Conservation (phyloP, 92 coral and sea anemone genomes). For the Metridium senile region DNA sequence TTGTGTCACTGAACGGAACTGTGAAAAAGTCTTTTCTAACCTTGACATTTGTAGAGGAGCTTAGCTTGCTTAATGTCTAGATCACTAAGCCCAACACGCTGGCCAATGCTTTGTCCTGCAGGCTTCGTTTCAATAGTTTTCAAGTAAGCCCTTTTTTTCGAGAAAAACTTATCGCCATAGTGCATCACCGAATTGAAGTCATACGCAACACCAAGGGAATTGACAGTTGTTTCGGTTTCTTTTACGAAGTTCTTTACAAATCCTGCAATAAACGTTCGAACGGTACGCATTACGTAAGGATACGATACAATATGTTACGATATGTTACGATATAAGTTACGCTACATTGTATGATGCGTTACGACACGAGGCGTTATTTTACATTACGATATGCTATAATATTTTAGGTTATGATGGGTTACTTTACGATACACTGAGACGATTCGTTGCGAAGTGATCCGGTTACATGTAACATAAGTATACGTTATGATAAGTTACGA, state of each 20-base stretch:
- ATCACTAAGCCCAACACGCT: conserved; percentile 73
- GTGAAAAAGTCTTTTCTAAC: conserved; percentile 38
- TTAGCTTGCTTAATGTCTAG: conserved; percentile 73
- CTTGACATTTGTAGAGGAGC: conserved; percentile 62
- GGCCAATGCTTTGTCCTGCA: conserved; percentile 64
- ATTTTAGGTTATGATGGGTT: too few relatives aligned
- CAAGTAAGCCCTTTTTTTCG: conserved; percentile 18
- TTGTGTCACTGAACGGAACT: too few relatives aligned
- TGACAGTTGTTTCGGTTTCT: conserved; percentile 52
- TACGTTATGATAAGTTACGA: too few relatives aligned
- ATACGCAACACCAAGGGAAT: conserved; percentile 71
- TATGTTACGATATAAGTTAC: too few relatives aligned
- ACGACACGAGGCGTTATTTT: too few relatives aligned
- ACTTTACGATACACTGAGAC: too few relatives aligned
- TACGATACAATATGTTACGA: too few relatives aligned
- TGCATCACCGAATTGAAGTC: conserved; percentile 94
- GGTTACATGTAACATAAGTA: too few relatives aligned
- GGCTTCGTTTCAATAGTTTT: conserved; percentile 54
- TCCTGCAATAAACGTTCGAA: conserved; percentile 52
- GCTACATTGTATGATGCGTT: too few relatives aligned
- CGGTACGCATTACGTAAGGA: too few relatives aligned
- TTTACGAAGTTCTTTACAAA: conserved; percentile 73
- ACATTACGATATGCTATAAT: too few relatives aligned
- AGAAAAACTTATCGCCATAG: conserved; percentile 85
- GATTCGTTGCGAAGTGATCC: too few relatives aligned